Evolutionary conservation across 2,113 vertebrate species (phyloP).

Genomic region (Lophotis ruficrista): DNA sequence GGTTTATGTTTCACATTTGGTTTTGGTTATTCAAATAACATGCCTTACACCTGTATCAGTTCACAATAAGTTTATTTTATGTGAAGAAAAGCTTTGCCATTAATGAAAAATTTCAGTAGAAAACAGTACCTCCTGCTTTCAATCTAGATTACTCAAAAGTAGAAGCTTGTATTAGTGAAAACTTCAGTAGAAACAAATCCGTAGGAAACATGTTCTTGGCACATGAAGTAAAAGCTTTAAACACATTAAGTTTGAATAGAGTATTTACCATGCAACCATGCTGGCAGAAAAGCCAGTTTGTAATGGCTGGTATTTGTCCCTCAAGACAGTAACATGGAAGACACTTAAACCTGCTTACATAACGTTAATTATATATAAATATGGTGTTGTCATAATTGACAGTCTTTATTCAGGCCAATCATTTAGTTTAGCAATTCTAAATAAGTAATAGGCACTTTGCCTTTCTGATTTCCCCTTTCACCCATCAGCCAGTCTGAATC

Average conservation of each 20-base stretch:
- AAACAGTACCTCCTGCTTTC: constrained; percentile 79
- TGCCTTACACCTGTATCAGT: constrained; percentile 57
- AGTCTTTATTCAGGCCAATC: constrained; percentile 64
- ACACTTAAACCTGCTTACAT: constrained; percentile 79
- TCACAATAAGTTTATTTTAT: constrained; percentile 81
- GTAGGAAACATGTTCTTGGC: constrained; percentile 78
- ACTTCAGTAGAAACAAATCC: constrained; percentile 84
- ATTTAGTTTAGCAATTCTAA: constrained; percentile 95
- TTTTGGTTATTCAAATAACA: constrained; percentile 67
- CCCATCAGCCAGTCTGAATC: constrained; percentile 99
- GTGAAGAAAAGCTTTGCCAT: constrained; percentile 76
- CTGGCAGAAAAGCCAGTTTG: constrained; percentile 74
- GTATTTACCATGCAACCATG: constrained; percentile 78
- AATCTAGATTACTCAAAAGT: constrained; percentile 76
- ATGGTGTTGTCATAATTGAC: constrained; percentile 69
- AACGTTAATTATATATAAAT: constrained; percentile 87
- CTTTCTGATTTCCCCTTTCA: constrained; percentile 94
- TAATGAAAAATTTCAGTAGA: constrained; percentile 82
- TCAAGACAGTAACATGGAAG: constrained; percentile 79
- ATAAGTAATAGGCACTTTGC: constrained; percentile 98
- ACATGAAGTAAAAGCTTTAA: constrained; percentile 78
- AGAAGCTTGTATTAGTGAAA: constrained; percentile 81
- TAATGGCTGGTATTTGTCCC: constrained; percentile 72
- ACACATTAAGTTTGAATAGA: constrained; percentile 70
- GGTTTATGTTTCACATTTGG: background rate